These are phyloP conservation scores for Scomber japonicus DNA, from an alignment of 2,113 vertebrate genomes.

Conservation along the genomic window DNA sequence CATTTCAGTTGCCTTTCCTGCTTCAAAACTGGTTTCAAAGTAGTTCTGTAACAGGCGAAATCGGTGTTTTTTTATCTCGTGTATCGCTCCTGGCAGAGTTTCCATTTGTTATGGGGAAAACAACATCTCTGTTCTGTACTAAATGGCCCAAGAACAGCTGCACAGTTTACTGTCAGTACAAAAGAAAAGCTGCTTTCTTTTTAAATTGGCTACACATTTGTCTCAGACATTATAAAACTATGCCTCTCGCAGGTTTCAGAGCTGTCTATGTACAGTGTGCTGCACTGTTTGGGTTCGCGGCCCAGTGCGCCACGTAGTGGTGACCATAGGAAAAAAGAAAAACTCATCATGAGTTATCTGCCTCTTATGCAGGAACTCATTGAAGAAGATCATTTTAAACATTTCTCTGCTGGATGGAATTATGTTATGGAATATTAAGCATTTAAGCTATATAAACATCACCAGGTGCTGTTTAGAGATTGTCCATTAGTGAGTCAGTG, in stretches of 20 bases:
- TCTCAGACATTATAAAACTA: background rate
- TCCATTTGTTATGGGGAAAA: background rate
- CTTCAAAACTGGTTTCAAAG: background rate
- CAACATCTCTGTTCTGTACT: background rate
- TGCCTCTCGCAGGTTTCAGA: background rate
- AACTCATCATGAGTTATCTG: background rate
- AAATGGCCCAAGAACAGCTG: background rate
- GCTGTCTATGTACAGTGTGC: background rate
- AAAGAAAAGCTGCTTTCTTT: background rate
- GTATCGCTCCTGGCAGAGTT: background rate
- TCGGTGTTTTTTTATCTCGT: background rate
- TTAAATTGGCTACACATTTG: background rate
- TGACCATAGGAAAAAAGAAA: conserved; percentile 1
- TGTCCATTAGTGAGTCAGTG: conserved; percentile 20
- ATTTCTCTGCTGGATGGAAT: background rate
- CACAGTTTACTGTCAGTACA: background rate
- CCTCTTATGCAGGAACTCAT: background rate
- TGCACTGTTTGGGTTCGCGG: conserved; percentile 5
- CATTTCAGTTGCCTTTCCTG: background rate
- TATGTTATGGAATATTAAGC: background rate
- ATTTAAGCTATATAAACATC: background rate
- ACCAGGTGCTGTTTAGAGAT: background rate
- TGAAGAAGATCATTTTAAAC: conserved; percentile 6
- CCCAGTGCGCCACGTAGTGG: conserved; percentile 73
- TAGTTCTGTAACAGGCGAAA: background rate